Base-by-base conservation (phyloP, 2,797 vertebrate genomes). In the Apogon talboti region DNA sequence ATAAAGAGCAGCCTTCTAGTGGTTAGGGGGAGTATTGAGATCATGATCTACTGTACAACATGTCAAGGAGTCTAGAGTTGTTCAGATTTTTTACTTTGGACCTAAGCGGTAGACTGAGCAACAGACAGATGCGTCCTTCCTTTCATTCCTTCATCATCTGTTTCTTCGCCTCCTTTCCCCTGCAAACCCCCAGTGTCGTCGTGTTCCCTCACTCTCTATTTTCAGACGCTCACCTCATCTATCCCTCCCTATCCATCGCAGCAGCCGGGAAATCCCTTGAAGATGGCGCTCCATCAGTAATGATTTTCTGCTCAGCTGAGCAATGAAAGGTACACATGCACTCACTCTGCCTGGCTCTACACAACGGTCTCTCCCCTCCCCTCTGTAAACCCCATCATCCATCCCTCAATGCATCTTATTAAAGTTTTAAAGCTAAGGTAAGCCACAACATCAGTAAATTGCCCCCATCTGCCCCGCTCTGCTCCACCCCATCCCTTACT, bases 241-340 rank as follows among this genome's bases (percentile, higher is more conserved):
- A 65, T 56, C 51, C 67, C 57, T 53, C 41, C 62, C 58, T 19
- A 59, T 57, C 65, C 50, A 49, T 47, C 12, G 61, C 73, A 58
- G 58, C 63, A 15, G 66, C 41, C 40, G 89, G 90, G 90, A 90
- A 90, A 83, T 82, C 87, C 90, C 87, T 86, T 80, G 72, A 86
- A 88, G 74, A 89, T 78, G 82, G 79, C n/a, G 59, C 78, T 89
- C 87, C 76, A 88, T 90, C 89, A 84, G 82, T 89, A 87, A 87
- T 86, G 87, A 92, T 92, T 92, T 92, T 92, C 89, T 84, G 87
- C 89, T 90, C 82, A 71, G 73, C 76, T 82, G 86, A 82, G 79
- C 88, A 71, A 77, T 78, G 77, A 85, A 84, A 86, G 55, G 65
- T 69, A 62, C 76, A 78, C 82, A 77, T 76, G 65, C 74, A 78